These are phyloP conservation scores for Collichthys lucidus DNA, from an alignment of 2,113 vertebrate species.

Conservation along the genomic window DNA sequence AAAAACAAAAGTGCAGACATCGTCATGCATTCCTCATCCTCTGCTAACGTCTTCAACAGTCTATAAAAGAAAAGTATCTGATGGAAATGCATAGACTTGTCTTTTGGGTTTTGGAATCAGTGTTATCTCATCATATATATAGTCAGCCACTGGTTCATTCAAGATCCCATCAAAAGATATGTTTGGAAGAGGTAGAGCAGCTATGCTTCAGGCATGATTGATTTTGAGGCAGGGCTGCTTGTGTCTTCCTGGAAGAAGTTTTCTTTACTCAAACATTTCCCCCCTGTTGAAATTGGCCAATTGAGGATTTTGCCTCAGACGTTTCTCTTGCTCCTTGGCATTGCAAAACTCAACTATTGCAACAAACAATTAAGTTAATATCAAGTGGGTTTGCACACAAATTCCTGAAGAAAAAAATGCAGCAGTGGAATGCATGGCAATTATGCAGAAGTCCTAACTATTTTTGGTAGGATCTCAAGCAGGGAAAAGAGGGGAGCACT, in stretches of 20 bases:
- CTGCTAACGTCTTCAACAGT: not conserved
- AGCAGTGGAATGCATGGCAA: not conserved
- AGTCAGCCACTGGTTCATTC: not conserved
- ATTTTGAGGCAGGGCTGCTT: not conserved
- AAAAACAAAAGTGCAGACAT: not conserved
- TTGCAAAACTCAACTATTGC: not conserved
- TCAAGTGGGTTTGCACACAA: not conserved
- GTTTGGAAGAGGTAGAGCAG: not conserved
- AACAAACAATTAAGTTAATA: not conserved
- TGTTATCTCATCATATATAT: not conserved
- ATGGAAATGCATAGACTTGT: not conserved
- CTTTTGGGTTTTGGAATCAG: not conserved
- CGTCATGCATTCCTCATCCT: not conserved
- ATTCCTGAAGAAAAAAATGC: not conserved
- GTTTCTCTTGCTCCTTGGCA: not conserved
- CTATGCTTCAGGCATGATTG: too few species aligned
- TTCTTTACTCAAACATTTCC: not conserved
- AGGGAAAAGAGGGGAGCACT: not conserved
- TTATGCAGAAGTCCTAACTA: constrained; percentile 15
- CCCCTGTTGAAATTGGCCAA: not conserved
- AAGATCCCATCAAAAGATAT: not conserved
- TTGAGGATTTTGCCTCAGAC: not conserved
- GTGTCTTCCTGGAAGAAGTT: not conserved
- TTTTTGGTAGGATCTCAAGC: constrained; percentile 12
- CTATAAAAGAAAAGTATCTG: not conserved